Base-by-base conservation (phyloP, 23 tunicate species). In the Styela clava region DNA sequence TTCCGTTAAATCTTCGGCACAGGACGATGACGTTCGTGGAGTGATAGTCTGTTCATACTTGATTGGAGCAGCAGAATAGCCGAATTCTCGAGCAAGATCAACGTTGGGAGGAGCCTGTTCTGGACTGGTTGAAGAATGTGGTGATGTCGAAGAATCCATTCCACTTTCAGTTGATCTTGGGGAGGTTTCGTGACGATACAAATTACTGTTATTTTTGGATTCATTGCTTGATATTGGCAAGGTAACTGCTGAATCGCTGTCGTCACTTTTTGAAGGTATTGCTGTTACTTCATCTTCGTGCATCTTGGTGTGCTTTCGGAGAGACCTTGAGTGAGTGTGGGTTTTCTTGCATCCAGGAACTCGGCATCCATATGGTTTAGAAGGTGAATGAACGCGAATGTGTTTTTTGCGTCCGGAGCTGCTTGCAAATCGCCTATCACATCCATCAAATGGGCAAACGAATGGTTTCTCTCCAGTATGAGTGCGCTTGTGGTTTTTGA, bases 381-480 rank as follows among this genome's bases (percentile, higher is more conserved):
- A 77, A 77, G 21, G 85, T 89, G 67, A 85, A 86, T 73, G 88
- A 74, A 65, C 85, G 72, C 67, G 81, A 35, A 78, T 89, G 95
- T 74, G 86, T 89, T 70, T 89, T 70, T 85, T 89, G 28, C 95
- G 82, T 34, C 85, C 95, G 31, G 89, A 85, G 79, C 89, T 85
- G 70, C 85, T 89, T 31, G 83, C 86, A 44, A 89, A 89, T 68
- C 88, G 24, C 64, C 86, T 63, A 27, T 79, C 83, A 29, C 95
- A 89, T n/a, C 95, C 89, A 16, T 64, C 52, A 33, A 69, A 85
- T 52, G 80, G 62, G 69, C 95, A 89, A 56, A 64, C 79, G 65
- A 89, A 89, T 16, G 89, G 95, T 63, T 85, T 85, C 52, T 89
- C 89, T 24, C 86, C 86, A 25, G 89, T 85, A 63, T 89, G 95